Evolutionary conservation across 2,888 invertebrate genomes (phyloP), one percentile per base, ranked within the genome.

Genomic region (Endotricha flammealis): DNA sequence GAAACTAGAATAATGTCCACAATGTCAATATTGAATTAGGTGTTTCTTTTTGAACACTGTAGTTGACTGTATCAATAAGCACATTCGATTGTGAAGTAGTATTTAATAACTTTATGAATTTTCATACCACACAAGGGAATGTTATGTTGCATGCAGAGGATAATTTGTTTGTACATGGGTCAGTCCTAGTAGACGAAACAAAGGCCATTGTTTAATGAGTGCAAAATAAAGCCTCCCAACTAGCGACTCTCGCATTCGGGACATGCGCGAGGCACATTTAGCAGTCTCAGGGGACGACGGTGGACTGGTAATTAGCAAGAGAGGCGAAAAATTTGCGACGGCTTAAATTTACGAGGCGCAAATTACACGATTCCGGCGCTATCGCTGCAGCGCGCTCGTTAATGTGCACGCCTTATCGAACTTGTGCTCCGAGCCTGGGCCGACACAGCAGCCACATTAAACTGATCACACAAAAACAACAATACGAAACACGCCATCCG

Each of bases 301-400:
- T 65, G 69, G 78, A 79, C 78, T 83, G 75, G 81, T 85, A 86
- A 86, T 86, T 85, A 86, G 85, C 75, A 67, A 66, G 74, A 75
- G 77, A 80, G 71, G 77, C 82, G 82, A 86, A 86, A 86, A 86
- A 85, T 82, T 83, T 83, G 85, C 82, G 80, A 85, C 78, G 67
- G 79, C 72, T 81, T 74, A 76, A 85, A 86, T 85, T 85, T 85
- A 85, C 85, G 85, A 83, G 80, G 85, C 77, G 83, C 80, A 86
- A 86, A 86, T 85, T 85, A 82, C 82, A 79, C 77, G 72, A 83
- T 75, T 77, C 71, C 64, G 69, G 61, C 74, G 80, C 78, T 85
- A 85, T 82, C 81, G 81, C 69, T 76, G 74, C 80, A 78, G 66
- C 62, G 68, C 60, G 66, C 65, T 64, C 68, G 75, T 79, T 83